Evolutionary conservation across 1,140 invertebrate species (phyloP), one percentile per base, ranked within the genome.

Genomic region (Tetramorium simillimum): DNA sequence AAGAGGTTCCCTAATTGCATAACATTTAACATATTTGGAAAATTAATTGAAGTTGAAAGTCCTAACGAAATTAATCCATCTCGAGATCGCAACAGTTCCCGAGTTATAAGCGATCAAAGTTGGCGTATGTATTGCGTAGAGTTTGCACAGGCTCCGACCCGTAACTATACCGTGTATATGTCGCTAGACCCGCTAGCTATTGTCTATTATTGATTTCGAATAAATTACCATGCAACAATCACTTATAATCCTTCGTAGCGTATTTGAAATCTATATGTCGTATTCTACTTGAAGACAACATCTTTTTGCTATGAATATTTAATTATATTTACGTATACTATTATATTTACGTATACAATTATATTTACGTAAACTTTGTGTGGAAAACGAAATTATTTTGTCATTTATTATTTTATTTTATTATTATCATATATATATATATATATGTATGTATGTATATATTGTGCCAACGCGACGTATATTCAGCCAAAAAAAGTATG

Each of bases 101-200:
- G 21, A 69, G 14, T 49, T 69, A 69, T 69, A 49, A 18, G 65
- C 40, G 65, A 69, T 69, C 65, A 49, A 69, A 69, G 65, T 69
- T 69, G 14, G 40, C 40, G 21, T 33, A 63, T 63, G 28, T 69
- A 49, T 24, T 69, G 65, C 40, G n/a, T 49, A 46, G 14, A 69
- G 40, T 24, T 69, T 69, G 65, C 4, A 24, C 5, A 24, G 40
- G 12, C 14, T n/a, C n/a, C n/a, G n/a, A n/a, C n/a, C 1, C 21
- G 10, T 28, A 69, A 69, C 40, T 46, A 46, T 9, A 6, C 51
- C 18, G 5, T 24, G 12, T 46, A 69, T 43, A 46, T 24, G 5
- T 49, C 1, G 40, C n/a, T 7, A 67, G 43, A 12, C 21, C 24
- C 4, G 40, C n/a, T 7, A 69, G 43, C 21, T 49, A 69, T 46